A percentile compares a stretch with the other conserved stretches of the same genome.
Evolutionary conservation across 2,113 vertebrate species (phyloP).

Genomic region (Heterochromis multidens): DNA sequence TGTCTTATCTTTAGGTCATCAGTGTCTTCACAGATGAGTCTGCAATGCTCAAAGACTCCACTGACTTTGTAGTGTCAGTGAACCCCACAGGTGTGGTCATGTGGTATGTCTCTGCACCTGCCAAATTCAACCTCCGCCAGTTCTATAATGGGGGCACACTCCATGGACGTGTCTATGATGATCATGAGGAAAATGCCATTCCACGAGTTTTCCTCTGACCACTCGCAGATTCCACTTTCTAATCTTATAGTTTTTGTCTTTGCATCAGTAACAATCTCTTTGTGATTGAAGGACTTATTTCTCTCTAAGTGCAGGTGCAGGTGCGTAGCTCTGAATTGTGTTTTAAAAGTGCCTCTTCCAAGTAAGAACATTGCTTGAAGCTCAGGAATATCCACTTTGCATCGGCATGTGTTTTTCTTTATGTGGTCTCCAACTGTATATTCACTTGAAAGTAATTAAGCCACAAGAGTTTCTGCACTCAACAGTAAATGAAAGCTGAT

Average conservation of each 20-base stretch:
- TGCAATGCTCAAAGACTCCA: conserved; percentile 63
- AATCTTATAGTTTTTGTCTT: rapidly evolving
- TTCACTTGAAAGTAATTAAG: neutral
- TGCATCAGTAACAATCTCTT: neutral
- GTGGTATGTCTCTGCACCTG: conserved; percentile 84
- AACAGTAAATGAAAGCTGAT: neutral
- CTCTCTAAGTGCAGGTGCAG: neutral
- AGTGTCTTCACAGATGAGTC: conserved; percentile 74
- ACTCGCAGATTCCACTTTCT: rapidly evolving
- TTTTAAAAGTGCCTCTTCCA: neutral
- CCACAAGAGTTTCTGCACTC: neutral
- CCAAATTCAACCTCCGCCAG: neutral
- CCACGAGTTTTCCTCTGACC: conserved; percentile 41
- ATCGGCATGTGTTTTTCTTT: neutral
- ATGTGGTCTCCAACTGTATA: rapidly evolving
- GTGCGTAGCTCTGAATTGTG: neutral
- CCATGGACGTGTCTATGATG: neutral
- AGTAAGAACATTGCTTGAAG: neutral
- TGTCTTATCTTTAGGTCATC: conserved; percentile 60
- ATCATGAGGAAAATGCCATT: neutral
- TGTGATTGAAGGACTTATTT: neutral
- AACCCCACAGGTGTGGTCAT: conserved; percentile 92
- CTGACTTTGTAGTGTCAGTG: conserved; percentile 81
- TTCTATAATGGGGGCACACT: neutral
- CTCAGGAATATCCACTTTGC: neutral